Evolutionary conservation across 2,797 vertebrate genomes (phyloP), one percentile per base, ranked within the genome.

Genomic region (Dendrocincla fuliginosa): DNA sequence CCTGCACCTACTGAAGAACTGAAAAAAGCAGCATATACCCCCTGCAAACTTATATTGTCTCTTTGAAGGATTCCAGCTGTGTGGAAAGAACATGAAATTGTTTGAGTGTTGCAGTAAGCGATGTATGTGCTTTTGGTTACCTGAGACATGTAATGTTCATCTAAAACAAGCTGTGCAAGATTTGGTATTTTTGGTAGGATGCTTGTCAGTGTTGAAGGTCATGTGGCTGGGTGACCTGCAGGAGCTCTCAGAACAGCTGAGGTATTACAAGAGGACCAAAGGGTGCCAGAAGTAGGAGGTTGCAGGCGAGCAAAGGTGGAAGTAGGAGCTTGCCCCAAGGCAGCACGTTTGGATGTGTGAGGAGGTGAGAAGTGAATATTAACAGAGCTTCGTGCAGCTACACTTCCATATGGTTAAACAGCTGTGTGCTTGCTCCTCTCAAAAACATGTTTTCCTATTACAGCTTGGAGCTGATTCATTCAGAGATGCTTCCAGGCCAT

Each of bases 391-490:
- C 33, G 13, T 56, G 74, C 57, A 91, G 70, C 75, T 82, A 73
- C 17, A 9, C 46, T 92, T 92, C 92, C 90, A 93, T 96, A 90
- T 95, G 93, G 92, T 87, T 87, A 80, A 84, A 78, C 94, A 97
- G 81, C 86, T 94, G 96, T 87, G 71, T 90, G 59, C 84, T 95
- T 92, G 67, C 74, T 89, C 30, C 49, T 89, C 80, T 90, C 59
- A 50, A 41, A 89, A 93, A 52, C 68, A 80, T 5, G 0, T 93
- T 93, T 92, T 95, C 56, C 73, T 92, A 6, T 87, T 89, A 74
- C 37, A 80, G 33, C 64, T 92, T 87, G 64, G 76, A 87, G 79
- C 49, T n/a, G 46, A 74, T 93, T 83, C 19, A 15, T 91, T 91
- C 68, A 74, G 78, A 63, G 49, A 37, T 27, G 3, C 64, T 60